Evolutionary conservation across 2,113 vertebrate species (phyloP).

Genomic region (Procavia capensis): DNA sequence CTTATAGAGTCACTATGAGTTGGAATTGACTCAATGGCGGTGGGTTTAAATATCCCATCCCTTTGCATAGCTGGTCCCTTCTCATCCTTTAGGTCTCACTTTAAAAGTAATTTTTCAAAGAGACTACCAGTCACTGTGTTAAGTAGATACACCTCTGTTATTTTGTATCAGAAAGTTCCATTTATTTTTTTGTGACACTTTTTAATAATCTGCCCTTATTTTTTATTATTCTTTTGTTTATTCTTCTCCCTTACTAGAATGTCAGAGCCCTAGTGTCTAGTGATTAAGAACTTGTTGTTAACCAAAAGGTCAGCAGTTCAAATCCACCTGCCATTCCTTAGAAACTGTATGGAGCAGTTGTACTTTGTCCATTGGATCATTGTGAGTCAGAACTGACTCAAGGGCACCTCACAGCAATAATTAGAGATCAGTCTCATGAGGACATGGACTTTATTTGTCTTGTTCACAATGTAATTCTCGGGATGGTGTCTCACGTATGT

Average conservation of each 20-base stretch:
- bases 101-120: constrained; percentile 24
- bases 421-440: background rate
- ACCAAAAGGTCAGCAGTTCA: no score
- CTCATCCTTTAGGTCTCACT: background rate
- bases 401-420: no score
- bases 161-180: background rate
- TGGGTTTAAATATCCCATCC: background rate
- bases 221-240: background rate
- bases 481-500: background rate
- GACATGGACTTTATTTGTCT: background rate
- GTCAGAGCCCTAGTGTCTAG: background rate
- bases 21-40: no score
- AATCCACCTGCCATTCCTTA: no score
- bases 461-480: background rate
- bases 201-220: background rate
- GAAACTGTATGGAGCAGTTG: no score
- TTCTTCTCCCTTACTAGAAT: background rate
- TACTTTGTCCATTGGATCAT: no score
- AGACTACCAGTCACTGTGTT: background rate
- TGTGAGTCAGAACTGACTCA: no score
- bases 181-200: constrained; percentile 19
- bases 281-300: no score
- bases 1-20: no score
- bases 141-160: background rate
- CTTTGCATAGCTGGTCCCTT: background rate